Evolutionary conservation across 1,140 invertebrate genomes (phyloP), one percentile per base, ranked within the genome.

Genomic region (Gryllus bimaculatus): DNA sequence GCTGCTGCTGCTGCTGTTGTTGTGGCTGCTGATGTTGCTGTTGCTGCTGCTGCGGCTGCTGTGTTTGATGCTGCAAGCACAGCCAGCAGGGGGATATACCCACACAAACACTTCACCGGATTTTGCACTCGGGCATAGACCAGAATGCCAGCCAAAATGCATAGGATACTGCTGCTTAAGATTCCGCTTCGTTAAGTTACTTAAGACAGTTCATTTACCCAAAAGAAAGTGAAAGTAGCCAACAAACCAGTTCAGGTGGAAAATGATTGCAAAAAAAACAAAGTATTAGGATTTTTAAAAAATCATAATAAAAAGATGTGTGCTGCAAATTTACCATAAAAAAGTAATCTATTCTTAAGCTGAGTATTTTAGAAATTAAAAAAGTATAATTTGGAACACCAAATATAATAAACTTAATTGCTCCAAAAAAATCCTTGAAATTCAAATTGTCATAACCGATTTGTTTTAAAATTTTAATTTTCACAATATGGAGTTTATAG

Each of bases 61-160:
- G 77, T 54, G 48, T 48, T 73, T 80, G 80, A 78, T 80, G 73
- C 80, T 80, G 80, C 47, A 80, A 80, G 39, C 20, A 80, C 74
- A 80, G 80, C 80, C 80, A 80, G 73, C 77, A 78, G 80, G 54
- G 80, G 80, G 80, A 80, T 80, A 80, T 80, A 80, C 77, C 80
- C 80, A 80, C 80, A 80, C 80, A 80, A 78, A 78, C 73, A 80
- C 80, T 39, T 80, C 78, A 75, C 77, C 26, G 80, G 80, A 80
- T 80, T 78, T 66, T 75, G 75, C 80, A 80, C 80, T 80, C 80
- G 78, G 80, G 80, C 77, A 78, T 78, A 78, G 79, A 74, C 54
- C 79, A 78, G 73, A 78, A 78, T 47, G 78, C 78, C 76, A 77
- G 48, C 76, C 76, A 77, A 47, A 77, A 66, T 18, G 54, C 54